Conservation (phyloP, 2,888 invertebrate genomes). For the Adineta ricciae region DNA sequence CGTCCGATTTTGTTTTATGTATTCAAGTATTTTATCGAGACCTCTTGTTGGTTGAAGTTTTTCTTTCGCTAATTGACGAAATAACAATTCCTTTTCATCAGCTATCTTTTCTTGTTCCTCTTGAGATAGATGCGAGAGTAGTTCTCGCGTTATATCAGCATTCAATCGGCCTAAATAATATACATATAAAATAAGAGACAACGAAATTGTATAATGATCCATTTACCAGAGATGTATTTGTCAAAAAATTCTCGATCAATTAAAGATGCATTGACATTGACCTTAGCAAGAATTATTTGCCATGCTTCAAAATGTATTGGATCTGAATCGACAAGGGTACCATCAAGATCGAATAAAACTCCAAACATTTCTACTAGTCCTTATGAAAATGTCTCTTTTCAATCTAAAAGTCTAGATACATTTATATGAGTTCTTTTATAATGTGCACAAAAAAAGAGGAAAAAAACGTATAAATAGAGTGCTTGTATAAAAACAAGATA, state of each 20-base stretch:
- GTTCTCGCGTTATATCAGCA: background rate
- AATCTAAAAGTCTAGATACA: background rate
- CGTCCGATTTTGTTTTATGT: background rate
- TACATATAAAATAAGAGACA: background rate
- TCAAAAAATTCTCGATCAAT: background rate
- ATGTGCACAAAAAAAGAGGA: background rate
- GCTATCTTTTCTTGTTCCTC: background rate
- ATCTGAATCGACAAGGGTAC: background rate
- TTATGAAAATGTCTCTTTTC: too few species aligned
- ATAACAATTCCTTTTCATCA: background rate
- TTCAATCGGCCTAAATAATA: background rate
- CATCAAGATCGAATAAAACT: background rate
- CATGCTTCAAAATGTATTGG: constrained; percentile 3
- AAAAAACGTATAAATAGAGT: background rate
- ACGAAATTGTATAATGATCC: too few species aligned
- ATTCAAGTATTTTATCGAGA: background rate
- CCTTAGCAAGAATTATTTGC: background rate
- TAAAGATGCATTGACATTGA: background rate
- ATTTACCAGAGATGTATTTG: background rate
- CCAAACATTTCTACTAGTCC: background rate
- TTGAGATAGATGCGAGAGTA: background rate
- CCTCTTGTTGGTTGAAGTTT: constrained; percentile 18
- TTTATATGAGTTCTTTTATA: background rate
- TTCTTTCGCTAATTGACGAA: background rate
- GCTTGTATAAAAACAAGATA: background rate